Evolutionary conservation across 2,113 vertebrate genomes (phyloP).

Genomic region (Rhabdornis inornatus): DNA sequence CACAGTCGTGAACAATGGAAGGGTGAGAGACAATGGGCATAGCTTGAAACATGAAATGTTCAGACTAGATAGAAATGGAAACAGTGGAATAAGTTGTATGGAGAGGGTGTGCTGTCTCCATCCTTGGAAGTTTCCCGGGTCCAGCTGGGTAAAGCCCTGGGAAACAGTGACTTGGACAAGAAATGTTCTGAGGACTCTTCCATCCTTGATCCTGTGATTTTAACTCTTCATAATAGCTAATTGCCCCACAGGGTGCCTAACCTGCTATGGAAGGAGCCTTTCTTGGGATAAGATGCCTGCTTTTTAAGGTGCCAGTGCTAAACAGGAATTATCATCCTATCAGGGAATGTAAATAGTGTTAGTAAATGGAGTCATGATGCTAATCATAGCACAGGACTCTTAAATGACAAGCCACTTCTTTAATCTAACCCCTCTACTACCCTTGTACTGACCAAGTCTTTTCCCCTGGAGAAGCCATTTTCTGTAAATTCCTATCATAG

Average conservation of each 20-base stretch:
- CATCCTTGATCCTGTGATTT: not conserved
- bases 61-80: not conserved
- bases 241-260: not conserved
- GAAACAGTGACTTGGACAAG: not conserved
- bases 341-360: not conserved
- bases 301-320: not conserved
- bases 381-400: not conserved
- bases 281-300: not conserved
- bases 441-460: not conserved
- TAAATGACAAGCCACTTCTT: not conserved
- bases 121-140: not conserved
- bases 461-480: not conserved
- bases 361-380: not conserved
- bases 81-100: not conserved
- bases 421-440: not conserved
- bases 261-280: not conserved
- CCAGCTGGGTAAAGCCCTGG: not conserved
- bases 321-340: not conserved
- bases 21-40: not conserved
- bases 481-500: not conserved
- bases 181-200: not conserved
- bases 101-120: not conserved
- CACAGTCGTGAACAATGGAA: not conserved
- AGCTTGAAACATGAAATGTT: not conserved
- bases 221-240: not conserved